phyloP scores from a whole-genome alignment of 2,888 invertebrate species.

The Zygogramma bicolorata region DNA sequence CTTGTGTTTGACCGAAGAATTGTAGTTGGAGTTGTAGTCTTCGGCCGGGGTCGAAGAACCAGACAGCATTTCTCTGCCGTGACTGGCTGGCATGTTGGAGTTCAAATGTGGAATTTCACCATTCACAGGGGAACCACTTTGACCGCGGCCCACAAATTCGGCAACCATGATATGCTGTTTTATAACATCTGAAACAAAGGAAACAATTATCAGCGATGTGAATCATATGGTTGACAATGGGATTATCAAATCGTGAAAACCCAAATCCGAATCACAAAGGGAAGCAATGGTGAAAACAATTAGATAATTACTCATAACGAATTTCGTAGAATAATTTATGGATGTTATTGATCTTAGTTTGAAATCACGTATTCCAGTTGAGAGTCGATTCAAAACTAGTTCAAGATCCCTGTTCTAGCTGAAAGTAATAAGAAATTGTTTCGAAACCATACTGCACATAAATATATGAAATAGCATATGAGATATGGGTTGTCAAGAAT shows the following conservation, averaged over 20 bases:
- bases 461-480: too few species aligned
- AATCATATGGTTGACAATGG: background rate
- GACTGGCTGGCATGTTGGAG: conserved; percentile 68
- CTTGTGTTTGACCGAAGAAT: conserved; percentile 75
- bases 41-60: conserved; percentile 63
- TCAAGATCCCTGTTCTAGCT: too few species aligned
- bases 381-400: too few species aligned
- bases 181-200: conserved; percentile 64
- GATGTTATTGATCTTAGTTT: too few species aligned
- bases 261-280: background rate
- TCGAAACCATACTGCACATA: too few species aligned
- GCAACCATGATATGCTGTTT: conserved; percentile 87
- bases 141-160: conserved; percentile 85
- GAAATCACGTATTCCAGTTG: too few species aligned
- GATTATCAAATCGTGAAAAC: background rate
- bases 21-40: conserved; percentile 65
- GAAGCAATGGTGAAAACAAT: background rate
- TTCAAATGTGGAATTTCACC: conserved; percentile 76
- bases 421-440: too few species aligned
- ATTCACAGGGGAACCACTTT: conserved; percentile 77
- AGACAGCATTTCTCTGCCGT: conserved; percentile 64
- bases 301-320: too few species aligned
- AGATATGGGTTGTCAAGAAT: too few species aligned
- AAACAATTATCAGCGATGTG: conserved; percentile 24
- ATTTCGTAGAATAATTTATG: too few species aligned